A percentile compares a stretch with the other conserved stretches of the same genome.
Evolutionary conservation across 2,113 vertebrate genomes (phyloP).

Genomic region (Gadus macrocephalus): DNA sequence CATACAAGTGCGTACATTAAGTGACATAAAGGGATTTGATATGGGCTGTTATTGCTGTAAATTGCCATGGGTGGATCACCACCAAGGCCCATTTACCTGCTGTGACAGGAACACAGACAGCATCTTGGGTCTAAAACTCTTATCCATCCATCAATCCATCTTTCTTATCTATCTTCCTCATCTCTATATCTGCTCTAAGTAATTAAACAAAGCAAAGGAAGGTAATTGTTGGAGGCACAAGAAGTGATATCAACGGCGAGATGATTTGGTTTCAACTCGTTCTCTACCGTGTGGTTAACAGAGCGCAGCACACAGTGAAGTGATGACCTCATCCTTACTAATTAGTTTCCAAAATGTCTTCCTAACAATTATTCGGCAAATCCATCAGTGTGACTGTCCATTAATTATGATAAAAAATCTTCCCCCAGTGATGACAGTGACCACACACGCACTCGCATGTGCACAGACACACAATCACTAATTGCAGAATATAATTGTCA

Average conservation of each 20-base stretch:
- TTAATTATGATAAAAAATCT: not conserved
- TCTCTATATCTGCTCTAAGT: not conserved
- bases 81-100: constrained; percentile 23
- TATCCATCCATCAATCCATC: no score
- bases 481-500: no score
- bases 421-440: not conserved
- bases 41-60: constrained; percentile 40
- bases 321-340: constrained; percentile 33
- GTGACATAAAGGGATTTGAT: constrained; percentile 24
- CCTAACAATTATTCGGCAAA: constrained; percentile 28
- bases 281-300: constrained; percentile 32
- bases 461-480: not conserved
- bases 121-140: no score
- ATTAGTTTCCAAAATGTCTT: constrained; percentile 29
- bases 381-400: constrained; percentile 19
- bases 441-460: not conserved
- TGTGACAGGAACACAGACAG: not conserved
- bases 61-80: constrained; percentile 9
- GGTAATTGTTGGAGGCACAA: not conserved
- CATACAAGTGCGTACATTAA: no score
- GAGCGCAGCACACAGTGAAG: constrained; percentile 24
- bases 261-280: constrained; percentile 35
- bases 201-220: constrained; percentile 9
- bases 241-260: constrained; percentile 24
- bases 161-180: no score